Evolutionary conservation across 2,888 invertebrate species (phyloP).

Genomic region (Lucinisca nassula): DNA sequence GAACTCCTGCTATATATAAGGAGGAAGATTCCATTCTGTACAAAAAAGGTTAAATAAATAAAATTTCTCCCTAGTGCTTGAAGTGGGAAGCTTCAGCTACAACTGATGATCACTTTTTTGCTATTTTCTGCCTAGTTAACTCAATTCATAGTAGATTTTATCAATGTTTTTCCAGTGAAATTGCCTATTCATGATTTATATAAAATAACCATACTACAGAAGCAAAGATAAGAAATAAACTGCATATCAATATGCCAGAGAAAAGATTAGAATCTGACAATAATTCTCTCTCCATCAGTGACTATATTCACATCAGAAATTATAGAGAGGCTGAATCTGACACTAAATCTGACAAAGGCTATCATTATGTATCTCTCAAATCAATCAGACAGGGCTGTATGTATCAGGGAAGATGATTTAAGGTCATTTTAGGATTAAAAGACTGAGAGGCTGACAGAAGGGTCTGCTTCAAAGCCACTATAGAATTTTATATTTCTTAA

Average conservation of each 20-base stretch:
- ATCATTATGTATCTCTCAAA: slow-evolving; percentile 5
- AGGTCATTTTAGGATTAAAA: neutral
- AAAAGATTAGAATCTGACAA: neutral
- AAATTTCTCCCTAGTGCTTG: too few species aligned
- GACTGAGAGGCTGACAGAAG: too few species aligned
- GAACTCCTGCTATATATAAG: too few species aligned
- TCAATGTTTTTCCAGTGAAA: neutral
- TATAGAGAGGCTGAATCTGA: neutral
- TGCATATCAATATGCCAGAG: neutral
- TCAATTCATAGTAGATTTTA: neutral
- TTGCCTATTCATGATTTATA: neutral
- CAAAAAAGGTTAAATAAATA: too few species aligned
- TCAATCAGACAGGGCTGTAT: neutral
- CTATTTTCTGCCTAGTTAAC: neutral
- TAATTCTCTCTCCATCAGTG: neutral
- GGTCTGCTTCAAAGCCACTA: too few species aligned
- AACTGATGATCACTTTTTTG: too few species aligned
- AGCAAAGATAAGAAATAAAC: neutral
- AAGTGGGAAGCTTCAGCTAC: too few species aligned
- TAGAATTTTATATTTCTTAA: too few species aligned
- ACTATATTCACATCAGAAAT: neutral
- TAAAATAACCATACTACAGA: neutral
- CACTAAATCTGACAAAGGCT: neutral
- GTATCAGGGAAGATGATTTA: neutral
- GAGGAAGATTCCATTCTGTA: too few species aligned